Evolutionary conservation across 2,797 vertebrate genomes (phyloP), one percentile per base, ranked within the genome.

Genomic region (Pipistrellus nathusii): DNA sequence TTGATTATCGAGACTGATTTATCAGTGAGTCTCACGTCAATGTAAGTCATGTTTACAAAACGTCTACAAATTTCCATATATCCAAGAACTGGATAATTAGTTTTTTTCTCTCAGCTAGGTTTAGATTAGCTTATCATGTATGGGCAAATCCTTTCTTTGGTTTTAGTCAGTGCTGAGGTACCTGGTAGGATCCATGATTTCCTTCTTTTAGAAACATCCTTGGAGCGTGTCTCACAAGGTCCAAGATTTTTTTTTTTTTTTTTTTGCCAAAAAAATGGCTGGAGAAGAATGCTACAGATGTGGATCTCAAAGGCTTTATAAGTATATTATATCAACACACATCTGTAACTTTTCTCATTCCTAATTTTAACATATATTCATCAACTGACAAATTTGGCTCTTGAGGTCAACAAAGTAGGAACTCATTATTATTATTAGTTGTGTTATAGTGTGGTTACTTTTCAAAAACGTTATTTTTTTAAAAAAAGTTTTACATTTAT

Each of bases 351-450:
- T 89, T 92, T 76, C 46, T 85, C 38, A 8, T 82, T 66, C 59
- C 23, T 38, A 94, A 27, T 83, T 86, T 85, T 91, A 72, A 82
- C 32, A 44, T 66, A 14, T 76, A 62, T 55, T 88, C 18, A 85
- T 62, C 51, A 87, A 32, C 30, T 64, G 48, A 64, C 30, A 72
- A 66, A 68, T 35, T 72, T 89, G 69, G n/a, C 68, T 44, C 4
- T 64, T 55, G 44, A 88, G n/a, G 35, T 81, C 25, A 66, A 66
- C 17, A 66, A 66, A 66, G 17, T 32, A 66, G 64, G 64, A n/a
- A 66, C n/a, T 66, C 64, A 66, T 35, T 68, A 66, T 66, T 35
- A 68, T 68, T 35, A 35, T 38, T 69, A 69, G 68, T 38, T 69
- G 68, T 71, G 10, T 21, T 69, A n/a, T 41, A 68, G n/a, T 68